A percentile compares a stretch with the other conserved stretches of the same genome.
Evolutionary conservation across 2,797 vertebrate species (phyloP).

Genomic region (Poeciliopsis gracilis): DNA sequence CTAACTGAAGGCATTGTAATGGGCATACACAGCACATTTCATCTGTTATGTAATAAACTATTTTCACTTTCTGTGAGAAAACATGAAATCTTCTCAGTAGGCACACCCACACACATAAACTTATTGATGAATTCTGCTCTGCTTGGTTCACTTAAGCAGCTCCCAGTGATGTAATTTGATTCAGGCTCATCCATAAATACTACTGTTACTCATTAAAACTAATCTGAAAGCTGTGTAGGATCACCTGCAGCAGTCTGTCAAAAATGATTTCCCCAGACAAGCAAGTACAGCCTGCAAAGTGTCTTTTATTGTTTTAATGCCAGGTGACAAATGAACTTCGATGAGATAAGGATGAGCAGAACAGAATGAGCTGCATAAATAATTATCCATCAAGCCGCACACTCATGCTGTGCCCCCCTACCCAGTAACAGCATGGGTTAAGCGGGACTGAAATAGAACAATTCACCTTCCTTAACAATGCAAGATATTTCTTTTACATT

Average conservation of each 20-base stretch:
- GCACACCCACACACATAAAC: not conserved
- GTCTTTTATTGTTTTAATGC: constrained; percentile 40
- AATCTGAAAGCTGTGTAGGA: constrained; percentile 34
- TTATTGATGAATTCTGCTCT: constrained; percentile 26
- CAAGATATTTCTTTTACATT: constrained; percentile 8
- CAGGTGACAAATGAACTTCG: constrained; percentile 60
- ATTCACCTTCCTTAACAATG: constrained; percentile 27
- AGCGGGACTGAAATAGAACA: constrained; percentile 60
- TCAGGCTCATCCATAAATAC: constrained; percentile 22
- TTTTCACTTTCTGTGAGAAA: constrained; percentile 7
- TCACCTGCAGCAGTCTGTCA: constrained; percentile 38
- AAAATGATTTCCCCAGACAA: constrained; percentile 39
- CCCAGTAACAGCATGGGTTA: constrained; percentile 49
- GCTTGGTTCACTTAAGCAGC: constrained; percentile 12
- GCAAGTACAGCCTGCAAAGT: constrained; percentile 8
- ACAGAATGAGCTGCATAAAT: constrained; percentile 60
- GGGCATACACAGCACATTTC: not conserved
- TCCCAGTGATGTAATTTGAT: constrained; percentile 23
- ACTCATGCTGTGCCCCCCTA: constrained; percentile 61
- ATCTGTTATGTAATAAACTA: constrained; percentile 22
- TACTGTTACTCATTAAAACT: constrained; percentile 13
- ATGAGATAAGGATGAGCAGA: too few species aligned
- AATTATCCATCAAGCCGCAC: constrained; percentile 56
- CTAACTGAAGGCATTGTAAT: constrained; percentile 3
- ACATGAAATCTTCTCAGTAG: constrained; percentile 13